Evolutionary conservation across 1,140 invertebrate species (phyloP).

Genomic region (Anoplophora glabripennis): DNA sequence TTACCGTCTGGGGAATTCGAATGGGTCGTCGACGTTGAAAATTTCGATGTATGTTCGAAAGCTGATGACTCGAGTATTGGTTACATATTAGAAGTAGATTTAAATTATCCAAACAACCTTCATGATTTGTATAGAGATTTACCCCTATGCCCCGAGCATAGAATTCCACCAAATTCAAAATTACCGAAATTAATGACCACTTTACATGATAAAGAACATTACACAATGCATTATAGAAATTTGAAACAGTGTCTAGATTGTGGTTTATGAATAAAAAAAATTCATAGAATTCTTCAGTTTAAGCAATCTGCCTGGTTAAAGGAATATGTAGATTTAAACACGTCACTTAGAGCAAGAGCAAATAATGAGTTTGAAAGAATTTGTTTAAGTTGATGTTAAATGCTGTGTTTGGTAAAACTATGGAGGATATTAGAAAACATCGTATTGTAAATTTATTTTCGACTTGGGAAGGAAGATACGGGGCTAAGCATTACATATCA

Average conservation of each 20-base stretch:
- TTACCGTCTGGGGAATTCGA: neutral
- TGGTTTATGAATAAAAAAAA: neutral
- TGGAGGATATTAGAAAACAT: too few species aligned
- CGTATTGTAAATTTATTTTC: too few species aligned
- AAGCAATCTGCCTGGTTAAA: constrained; percentile 45
- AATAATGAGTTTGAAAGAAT: constrained; percentile 49
- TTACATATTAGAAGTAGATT: constrained; percentile 8
- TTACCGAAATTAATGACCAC: constrained; percentile 47
- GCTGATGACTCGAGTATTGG: neutral
- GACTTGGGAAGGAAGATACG: too few species aligned
- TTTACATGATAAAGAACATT: constrained; percentile 35
- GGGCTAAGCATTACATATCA: constrained; percentile 12
- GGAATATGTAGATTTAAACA: constrained; percentile 48
- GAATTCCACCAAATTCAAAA: constrained; percentile 28
- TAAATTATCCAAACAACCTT: neutral
- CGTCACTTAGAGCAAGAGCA: constrained; percentile 34
- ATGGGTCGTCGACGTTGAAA: neutral
- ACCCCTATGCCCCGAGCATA: constrained; percentile 46
- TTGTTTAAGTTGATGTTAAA: constrained; percentile 41
- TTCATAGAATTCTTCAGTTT: constrained; percentile 40
- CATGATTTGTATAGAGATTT: neutral
- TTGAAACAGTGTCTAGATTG: neutral
- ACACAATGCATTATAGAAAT: constrained; percentile 45
- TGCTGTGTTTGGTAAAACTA: too few species aligned
- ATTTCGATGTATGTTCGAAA: neutral